Conservation (phyloP, 2,113 vertebrate genomes). For the Lutjanus erythropterus region DNA sequence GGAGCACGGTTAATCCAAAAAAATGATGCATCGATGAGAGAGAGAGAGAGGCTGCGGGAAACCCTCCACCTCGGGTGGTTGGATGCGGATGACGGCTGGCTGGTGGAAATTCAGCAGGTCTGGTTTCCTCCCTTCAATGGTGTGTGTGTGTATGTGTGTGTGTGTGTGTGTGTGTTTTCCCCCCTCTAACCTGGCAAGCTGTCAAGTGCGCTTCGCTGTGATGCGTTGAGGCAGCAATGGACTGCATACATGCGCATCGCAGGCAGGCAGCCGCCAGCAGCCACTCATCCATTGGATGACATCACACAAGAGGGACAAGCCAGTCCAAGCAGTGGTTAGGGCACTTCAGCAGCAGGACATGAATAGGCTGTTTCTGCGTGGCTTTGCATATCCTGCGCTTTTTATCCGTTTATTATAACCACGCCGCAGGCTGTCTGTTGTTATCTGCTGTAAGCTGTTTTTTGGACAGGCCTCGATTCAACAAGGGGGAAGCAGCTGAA, state of each 20-base stretch:
- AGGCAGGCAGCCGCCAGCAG: constrained; percentile 86
- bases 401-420: constrained; percentile 49
- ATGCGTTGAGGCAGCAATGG: constrained; percentile 71
- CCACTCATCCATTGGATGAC: constrained; percentile 87
- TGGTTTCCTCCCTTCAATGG: constrained; percentile 76
- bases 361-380: constrained; percentile 48
- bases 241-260: constrained; percentile 83
- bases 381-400: constrained; percentile 63
- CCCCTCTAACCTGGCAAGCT: constrained; percentile 84
- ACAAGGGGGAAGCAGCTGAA: background rate
- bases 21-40: constrained; percentile 66
- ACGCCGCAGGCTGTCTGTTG: constrained; percentile 41
- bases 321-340: constrained; percentile 70
- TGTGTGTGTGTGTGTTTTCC: constrained; percentile 52
- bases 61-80: constrained; percentile 71
- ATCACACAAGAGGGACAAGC: constrained; percentile 83
- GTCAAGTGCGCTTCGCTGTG: constrained; percentile 85
- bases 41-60: constrained; percentile 14
- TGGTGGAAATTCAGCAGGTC: constrained; percentile 83
- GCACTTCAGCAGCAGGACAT: constrained; percentile 50
- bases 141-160: constrained; percentile 60
- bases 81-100: constrained; percentile 86
- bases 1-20: constrained; percentile 59
- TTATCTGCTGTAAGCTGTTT: constrained; percentile 36
- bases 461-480: background rate